These are phyloP conservation scores for Paralvinella palmiformis DNA, from an alignment of 1,140 invertebrate species.

Conservation along the genomic window DNA sequence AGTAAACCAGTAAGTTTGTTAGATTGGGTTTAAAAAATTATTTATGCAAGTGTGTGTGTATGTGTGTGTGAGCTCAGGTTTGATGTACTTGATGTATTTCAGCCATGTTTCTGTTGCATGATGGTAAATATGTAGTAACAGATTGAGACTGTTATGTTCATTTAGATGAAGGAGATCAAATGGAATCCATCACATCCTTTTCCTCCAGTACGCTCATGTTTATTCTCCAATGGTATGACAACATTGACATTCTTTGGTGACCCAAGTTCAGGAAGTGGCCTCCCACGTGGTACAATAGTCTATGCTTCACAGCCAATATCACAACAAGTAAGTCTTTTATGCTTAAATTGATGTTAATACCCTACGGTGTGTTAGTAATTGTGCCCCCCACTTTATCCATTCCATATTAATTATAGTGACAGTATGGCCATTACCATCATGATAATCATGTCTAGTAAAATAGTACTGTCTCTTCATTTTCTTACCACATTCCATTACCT, in stretches of 20 bases:
- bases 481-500: too few species aligned
- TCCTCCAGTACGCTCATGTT: conserved; percentile 41
- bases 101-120: neutral
- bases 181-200: conserved; percentile 41
- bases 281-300: conserved; percentile 44
- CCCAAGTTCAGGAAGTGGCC: conserved; percentile 38
- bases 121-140: neutral
- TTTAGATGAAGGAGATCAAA: conserved; percentile 44
- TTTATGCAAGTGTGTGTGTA: neutral
- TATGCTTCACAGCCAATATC: conserved; percentile 46
- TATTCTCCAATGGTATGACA: conserved; percentile 42
- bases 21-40: neutral
- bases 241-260: conserved; percentile 47
- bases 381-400: too few species aligned
- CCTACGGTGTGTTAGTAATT: too few species aligned
- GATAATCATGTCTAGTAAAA: too few species aligned
- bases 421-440: too few species aligned
- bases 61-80: neutral
- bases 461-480: too few species aligned
- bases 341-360: neutral
- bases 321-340: conserved; percentile 30
- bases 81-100: neutral
- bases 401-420: too few species aligned
- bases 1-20: conserved; percentile 6
- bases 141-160: conserved; percentile 1